phyloP scores from a whole-genome alignment of 2,888 invertebrate species.

The Torymus auratus region DNA sequence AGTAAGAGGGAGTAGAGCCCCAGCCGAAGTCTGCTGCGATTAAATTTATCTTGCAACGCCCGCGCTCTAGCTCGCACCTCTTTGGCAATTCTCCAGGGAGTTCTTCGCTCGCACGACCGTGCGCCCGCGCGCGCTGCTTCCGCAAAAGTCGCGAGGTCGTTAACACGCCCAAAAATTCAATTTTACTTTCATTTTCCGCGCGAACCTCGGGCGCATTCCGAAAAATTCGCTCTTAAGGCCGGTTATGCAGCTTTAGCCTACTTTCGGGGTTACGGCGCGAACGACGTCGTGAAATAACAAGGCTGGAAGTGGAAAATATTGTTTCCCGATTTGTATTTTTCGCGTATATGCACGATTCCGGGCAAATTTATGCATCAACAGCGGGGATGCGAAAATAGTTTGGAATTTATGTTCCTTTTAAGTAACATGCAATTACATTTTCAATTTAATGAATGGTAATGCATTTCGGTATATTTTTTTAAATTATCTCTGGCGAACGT shows the following conservation, averaged over 20 bases:
- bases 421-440: too few relatives aligned
- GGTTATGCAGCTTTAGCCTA: neutral
- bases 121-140: slow-evolving; percentile 51
- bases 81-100: slow-evolving; percentile 64
- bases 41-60: slow-evolving; percentile 64
- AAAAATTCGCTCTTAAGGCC: neutral
- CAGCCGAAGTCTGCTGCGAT: slow-evolving; percentile 63
- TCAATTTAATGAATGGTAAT: too few relatives aligned
- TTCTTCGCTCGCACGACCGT: slow-evolving; percentile 35
- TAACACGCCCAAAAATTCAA: slow-evolving; percentile 64
- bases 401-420: too few relatives aligned
- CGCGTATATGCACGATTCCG: too few relatives aligned
- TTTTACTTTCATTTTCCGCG: slow-evolving; percentile 61
- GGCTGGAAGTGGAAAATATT: too few relatives aligned
- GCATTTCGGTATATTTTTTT: too few relatives aligned
- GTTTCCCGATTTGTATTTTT: too few relatives aligned
- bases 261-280: neutral
- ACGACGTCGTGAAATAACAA: too few relatives aligned
- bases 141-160: slow-evolving; percentile 63
- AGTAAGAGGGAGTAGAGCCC: slow-evolving; percentile 21
- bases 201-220: neutral
- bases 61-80: slow-evolving; percentile 56
- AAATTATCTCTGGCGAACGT: too few relatives aligned
- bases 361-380: too few relatives aligned
- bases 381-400: too few relatives aligned